Evolutionary conservation across 1,140 invertebrate species (phyloP), one percentile per base, ranked within the genome.

Genomic region (Drosophila tropicalis): DNA sequence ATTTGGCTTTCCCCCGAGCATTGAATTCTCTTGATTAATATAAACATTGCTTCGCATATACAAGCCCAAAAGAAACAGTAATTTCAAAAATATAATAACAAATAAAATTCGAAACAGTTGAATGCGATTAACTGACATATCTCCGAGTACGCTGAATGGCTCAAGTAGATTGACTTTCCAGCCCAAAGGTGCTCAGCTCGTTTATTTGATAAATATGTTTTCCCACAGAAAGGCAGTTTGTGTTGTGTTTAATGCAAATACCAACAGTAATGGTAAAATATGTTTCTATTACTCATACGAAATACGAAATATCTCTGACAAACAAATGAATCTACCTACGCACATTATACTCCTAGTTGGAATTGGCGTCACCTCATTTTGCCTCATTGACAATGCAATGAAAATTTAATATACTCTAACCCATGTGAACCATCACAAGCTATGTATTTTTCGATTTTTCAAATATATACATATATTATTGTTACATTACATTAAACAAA

Each of bases 181-280:
- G 29, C 6, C 32, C 39, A 39, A 15, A n/a, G 2, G 9, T n/a
- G 7, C 12, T 47, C 4, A 32, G 15, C 17, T 47, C 10, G 3
- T 44, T 22, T 79, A 71, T 75, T 83, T 83, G 62, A 67, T 79
- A 71, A 83, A 83, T 70, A 61, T 70, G 72, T 79, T 82, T 73
- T 65, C 9, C 29, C 19, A 22, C 58, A 34, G 29, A 12, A 34
- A 57, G 17, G 5, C 12, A 1, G 4, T 55, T 55, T 25, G 22
- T 5, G 3, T 29, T 54, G 12, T 25, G 51, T 19, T 54, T 1
- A 25, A 54, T 25, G 12, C 22, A 56, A n/a, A 56, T 9, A 34
- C 2, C 29, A 1, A 17, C 15, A 1, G 44, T 0, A 19, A 47
- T 47, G 5, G 9, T 17, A 47, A 47, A 47, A 47, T 47, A 47